Evolutionary conservation across 2,797 vertebrate genomes (phyloP).

Genomic region (Philypnodon macrostomus): DNA sequence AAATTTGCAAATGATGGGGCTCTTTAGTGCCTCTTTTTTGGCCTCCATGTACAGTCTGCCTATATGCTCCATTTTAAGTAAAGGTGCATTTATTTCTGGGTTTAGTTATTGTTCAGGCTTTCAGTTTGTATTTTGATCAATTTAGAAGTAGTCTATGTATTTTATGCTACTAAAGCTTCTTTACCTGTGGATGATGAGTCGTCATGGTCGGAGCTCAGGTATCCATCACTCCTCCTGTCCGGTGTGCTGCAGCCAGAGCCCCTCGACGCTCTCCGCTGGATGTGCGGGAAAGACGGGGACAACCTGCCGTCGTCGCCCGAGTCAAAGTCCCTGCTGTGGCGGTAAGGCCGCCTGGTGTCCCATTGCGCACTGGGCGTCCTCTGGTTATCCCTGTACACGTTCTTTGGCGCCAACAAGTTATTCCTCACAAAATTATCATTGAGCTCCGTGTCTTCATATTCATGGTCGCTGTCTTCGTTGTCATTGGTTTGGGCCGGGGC

Average conservation of each 20-base stretch:
- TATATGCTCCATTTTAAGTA: no score
- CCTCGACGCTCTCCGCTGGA: conserved; percentile 45
- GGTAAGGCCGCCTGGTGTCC: conserved; percentile 54
- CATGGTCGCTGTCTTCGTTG: conserved; percentile 75
- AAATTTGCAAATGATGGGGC: no score
- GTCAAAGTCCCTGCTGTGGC: conserved; percentile 76
- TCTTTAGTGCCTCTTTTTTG: no score
- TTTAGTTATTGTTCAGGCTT: no score
- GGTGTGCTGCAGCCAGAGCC: conserved; percentile 83
- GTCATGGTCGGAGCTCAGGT: conserved; percentile 88
- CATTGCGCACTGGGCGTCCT: conserved; percentile 40
- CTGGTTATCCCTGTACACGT: conserved; percentile 29
- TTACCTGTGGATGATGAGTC: conserved; percentile 83
- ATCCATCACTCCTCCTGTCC: conserved; percentile 83
- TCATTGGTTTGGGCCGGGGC: conserved; percentile 27
- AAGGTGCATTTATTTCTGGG: no score
- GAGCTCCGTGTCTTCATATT: conserved; percentile 81
- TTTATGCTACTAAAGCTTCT: neutral
- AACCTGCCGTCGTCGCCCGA: conserved; percentile 74
- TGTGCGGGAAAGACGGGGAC: conserved; percentile 65
- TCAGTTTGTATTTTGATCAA: no score
- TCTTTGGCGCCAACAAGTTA: conserved; percentile 75
- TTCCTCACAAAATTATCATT: conserved; percentile 80
- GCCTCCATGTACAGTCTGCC: no score
- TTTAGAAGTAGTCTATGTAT: no score